Base-by-base conservation (phyloP, 2,113 vertebrate genomes). In the Turnix velox region DNA sequence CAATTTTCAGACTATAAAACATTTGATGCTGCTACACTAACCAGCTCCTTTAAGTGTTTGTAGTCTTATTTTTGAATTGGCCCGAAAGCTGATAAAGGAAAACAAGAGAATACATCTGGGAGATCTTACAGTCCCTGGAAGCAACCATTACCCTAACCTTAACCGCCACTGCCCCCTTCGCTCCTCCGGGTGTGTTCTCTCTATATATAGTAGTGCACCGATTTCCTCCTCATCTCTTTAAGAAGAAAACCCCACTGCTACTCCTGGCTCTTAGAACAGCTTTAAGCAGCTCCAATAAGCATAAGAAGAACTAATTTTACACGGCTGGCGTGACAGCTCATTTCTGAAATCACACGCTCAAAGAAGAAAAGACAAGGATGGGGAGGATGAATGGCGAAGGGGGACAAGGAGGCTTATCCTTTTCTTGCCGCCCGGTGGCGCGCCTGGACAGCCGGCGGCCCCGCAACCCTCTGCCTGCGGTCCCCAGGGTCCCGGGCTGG, bases 131-230 rank as follows among this genome's bases (percentile, higher is more conserved):
- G 18, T 82, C 23, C 9, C 16, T 28, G 48, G 37, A 39, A 88
- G 31, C 76, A 88, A 55, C 3, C 9, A 7, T 6, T 59, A 6
- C 25, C 27, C 14, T 46, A 58, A 52, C 43, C 14, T 68, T 35
- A 48, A 10, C 63, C 0, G 0, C 11, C 67, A 23, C 65, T 19
- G 24, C 9, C 31, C 15, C 33, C 23, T 81, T 52, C 40, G 2
- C 90, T 84, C 22, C 51, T 69, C 27, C 4, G 19, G 52, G 11
- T 12, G 63, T 1, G 1, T 35, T 79, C 46, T 1, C 46, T 59
- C 10, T 6, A 0, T 6, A 1, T 2, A 9, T 7, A n/a, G n/a
- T 0, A 4, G 9, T 14, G 16, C 16, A 14, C 0, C 10, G 33
- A 17, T 35, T 10, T 8, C 18, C 0, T 14, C 11, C 52, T 51